A percentile compares a stretch with the other conserved stretches of the same genome.
Conservation (phyloP, 2,113 vertebrate genomes). For the Platysternon megacephalum region DNA sequence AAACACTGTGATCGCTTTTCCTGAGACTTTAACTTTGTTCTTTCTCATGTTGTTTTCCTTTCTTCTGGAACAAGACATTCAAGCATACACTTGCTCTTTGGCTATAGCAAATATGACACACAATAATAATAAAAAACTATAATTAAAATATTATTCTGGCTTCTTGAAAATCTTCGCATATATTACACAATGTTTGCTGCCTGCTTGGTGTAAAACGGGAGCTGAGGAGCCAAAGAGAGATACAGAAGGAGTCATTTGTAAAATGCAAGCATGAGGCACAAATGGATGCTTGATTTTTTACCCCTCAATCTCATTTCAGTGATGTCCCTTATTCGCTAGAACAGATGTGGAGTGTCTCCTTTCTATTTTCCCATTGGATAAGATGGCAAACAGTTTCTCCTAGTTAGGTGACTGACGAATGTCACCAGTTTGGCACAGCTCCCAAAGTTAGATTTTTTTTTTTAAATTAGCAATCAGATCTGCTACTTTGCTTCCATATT, state of each 20-base stretch:
- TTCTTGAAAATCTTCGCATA: not conserved
- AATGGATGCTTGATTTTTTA: not conserved
- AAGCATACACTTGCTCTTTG: not conserved
- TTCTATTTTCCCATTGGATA: not conserved
- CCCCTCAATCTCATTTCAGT: not conserved
- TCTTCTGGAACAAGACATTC: not conserved
- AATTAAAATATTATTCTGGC: not conserved
- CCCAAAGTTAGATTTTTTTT: conserved; percentile 21
- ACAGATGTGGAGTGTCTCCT: not conserved
- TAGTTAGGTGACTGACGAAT: not conserved
- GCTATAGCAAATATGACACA: not conserved
- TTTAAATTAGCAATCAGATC: conserved; percentile 25
- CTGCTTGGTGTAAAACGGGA: not conserved
- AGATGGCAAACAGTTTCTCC: not conserved
- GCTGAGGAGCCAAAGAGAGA: not conserved
- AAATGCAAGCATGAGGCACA: not conserved
- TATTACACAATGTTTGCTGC: not conserved
- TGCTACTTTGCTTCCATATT: conserved; percentile 30
- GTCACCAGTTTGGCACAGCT: not conserved
- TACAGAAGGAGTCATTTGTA: not conserved
- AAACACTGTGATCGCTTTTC: not conserved
- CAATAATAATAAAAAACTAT: not conserved
- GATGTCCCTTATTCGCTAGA: not conserved
- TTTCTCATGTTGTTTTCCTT: conserved; percentile 13
- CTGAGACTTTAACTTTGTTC: not conserved